A percentile compares a stretch with the other conserved stretches of the same genome.
Conservation (phyloP, 2,113 vertebrate genomes). For the Crotalus tigris region DNA sequence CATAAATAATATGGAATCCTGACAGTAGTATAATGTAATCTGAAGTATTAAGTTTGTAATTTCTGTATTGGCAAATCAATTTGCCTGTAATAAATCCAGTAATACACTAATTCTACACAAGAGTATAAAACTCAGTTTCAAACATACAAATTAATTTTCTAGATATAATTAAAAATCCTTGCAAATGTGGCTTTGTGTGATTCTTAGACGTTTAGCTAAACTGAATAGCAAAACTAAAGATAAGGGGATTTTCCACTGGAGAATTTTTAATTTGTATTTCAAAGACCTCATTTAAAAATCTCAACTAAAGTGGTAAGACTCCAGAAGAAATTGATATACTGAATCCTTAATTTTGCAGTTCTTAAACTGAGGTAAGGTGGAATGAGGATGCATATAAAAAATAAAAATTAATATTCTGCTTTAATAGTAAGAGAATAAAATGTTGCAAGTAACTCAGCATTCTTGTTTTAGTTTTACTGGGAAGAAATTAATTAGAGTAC, state of each 20-base stretch:
- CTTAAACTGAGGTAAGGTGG: constrained; percentile 3
- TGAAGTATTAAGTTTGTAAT: not conserved
- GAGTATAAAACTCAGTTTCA: not conserved
- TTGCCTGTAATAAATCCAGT: not conserved
- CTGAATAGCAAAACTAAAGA: not conserved
- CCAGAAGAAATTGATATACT: not conserved
- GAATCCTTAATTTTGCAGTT: not conserved
- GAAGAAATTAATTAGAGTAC: not conserved
- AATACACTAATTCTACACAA: not conserved
- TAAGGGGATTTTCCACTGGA: not conserved
- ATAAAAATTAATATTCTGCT: not conserved
- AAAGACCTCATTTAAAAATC: constrained; percentile 30
- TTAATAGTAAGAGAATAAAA: not conserved
- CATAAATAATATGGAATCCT: not conserved
- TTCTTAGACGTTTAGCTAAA: not conserved
- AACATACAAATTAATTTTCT: not conserved
- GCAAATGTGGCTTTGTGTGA: not conserved
- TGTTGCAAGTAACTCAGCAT: not conserved
- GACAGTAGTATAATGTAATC: not conserved
- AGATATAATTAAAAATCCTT: not conserved
- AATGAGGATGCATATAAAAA: not conserved
- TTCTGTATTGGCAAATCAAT: not conserved
- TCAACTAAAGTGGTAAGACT: not conserved
- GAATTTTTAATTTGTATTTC: not conserved
- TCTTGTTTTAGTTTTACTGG: not conserved